Percentiles rank a stretch among this genome's conserved stretches.
Evolutionary conservation across 2,797 vertebrate genomes (phyloP).

Genomic region (Sylvilagus floridanus): DNA sequence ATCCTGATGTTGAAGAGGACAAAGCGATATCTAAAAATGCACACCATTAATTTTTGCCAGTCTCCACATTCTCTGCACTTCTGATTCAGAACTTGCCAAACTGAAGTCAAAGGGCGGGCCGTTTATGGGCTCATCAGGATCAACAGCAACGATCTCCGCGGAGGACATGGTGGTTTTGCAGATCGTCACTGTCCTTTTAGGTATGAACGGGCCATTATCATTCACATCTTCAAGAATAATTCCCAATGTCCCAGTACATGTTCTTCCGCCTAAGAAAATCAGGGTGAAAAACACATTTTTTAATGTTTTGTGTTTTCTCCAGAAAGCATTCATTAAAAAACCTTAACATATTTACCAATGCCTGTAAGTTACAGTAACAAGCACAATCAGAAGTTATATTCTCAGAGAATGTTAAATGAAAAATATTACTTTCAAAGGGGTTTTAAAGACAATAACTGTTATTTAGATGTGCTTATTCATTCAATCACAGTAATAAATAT

Average conservation of each 20-base stretch:
- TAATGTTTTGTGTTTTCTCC: not conserved
- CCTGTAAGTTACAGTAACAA: not conserved
- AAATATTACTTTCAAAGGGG: not conserved
- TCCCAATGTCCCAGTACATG: constrained; percentile 77
- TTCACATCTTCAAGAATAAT: constrained; percentile 79
- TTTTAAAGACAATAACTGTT: not conserved
- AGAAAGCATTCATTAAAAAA: constrained; percentile 12
- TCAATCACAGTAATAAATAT: not conserved
- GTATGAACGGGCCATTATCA: constrained; percentile 74
- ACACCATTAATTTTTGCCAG: constrained; percentile 88
- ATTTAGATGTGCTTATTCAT: not conserved
- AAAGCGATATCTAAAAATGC: not conserved
- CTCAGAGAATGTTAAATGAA: not conserved
- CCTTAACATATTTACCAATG: not conserved
- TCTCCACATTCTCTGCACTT: constrained; percentile 60
- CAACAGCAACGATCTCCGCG: constrained; percentile 88
- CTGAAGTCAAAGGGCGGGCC: constrained; percentile 88
- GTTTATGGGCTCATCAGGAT: constrained; percentile 86
- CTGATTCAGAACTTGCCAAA: constrained; percentile 78
- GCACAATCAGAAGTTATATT: not conserved
- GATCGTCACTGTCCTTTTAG: not conserved
- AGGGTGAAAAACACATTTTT: not conserved
- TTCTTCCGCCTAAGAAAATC: constrained; percentile 63
- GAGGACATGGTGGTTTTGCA: constrained; percentile 91
- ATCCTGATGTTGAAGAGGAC: not conserved